Evolutionary conservation across 2,113 vertebrate species (phyloP).

Genomic region (Amazona guildingii): DNA sequence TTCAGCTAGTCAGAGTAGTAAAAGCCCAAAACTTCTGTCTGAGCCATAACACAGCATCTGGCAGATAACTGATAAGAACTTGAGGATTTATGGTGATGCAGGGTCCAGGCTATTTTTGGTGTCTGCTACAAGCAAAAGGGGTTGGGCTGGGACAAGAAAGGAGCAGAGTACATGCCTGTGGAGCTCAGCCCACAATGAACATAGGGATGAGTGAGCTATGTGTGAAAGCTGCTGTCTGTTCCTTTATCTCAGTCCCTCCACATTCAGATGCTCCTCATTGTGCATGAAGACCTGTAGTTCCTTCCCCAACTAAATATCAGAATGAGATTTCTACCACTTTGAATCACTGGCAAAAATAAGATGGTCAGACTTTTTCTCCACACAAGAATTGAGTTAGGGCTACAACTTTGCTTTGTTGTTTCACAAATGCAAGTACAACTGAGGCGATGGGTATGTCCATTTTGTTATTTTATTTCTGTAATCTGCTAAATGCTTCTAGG

Average conservation of each 20-base stretch:
- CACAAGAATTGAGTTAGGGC: not conserved
- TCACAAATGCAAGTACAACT: not conserved
- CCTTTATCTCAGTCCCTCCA: not conserved
- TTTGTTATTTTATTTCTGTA: not conserved
- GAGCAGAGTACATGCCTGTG: not conserved
- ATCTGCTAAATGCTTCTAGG: not conserved
- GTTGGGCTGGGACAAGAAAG: not conserved
- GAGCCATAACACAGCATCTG: not conserved
- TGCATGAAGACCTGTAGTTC: not conserved
- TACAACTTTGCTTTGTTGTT: not conserved
- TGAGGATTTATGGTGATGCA: not conserved
- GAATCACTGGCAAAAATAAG: not conserved
- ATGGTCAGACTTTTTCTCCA: not conserved
- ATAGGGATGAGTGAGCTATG: not conserved
- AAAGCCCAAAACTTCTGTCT: not conserved
- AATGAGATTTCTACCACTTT: not conserved
- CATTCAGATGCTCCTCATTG: not conserved
- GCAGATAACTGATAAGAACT: not conserved
- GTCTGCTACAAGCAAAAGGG: not conserved
- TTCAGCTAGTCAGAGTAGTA: not conserved
- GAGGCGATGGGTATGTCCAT: not conserved
- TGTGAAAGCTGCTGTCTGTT: not conserved
- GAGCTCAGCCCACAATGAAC: not conserved
- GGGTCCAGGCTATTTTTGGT: too few relatives aligned
- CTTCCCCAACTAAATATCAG: not conserved